Evolutionary conservation across 1,140 invertebrate species (phyloP).

Genomic region (Bombus confusus): DNA sequence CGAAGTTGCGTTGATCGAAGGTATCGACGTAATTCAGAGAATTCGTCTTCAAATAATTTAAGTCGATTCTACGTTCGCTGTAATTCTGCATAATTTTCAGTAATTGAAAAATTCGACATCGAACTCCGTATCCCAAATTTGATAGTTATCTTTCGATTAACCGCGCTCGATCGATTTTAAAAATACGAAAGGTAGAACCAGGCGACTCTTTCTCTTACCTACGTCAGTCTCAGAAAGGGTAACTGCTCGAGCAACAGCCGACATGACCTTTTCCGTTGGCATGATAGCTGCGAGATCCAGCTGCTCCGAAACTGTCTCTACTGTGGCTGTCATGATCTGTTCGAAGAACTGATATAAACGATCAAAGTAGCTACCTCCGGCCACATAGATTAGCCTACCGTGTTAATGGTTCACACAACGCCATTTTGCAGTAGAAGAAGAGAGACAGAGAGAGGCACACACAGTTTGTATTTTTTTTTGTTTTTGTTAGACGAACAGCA

Average conservation of each 20-base stretch:
- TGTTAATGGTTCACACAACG: constrained; percentile 61
- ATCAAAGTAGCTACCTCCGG: constrained; percentile 75
- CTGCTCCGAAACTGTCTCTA: constrained; percentile 95
- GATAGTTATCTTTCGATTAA: background rate
- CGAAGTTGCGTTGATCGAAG: background rate
- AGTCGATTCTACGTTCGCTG: too few species aligned
- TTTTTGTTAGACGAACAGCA: constrained; percentile 54
- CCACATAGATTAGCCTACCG: constrained; percentile 78
- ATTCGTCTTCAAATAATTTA: background rate
- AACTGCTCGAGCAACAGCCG: constrained; percentile 91
- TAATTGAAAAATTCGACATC: background rate
- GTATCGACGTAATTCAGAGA: background rate
- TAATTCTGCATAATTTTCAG: background rate
- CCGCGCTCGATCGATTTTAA: background rate
- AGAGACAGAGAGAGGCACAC: constrained; percentile 58
- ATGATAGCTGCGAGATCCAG: constrained; percentile 91
- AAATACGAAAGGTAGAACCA: background rate
- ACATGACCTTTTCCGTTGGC: constrained; percentile 90
- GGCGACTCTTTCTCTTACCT: constrained; percentile 82
- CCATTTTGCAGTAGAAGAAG: constrained; percentile 65
- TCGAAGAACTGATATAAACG: constrained; percentile 82
- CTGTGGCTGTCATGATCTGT: constrained; percentile 96
- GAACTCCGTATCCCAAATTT: background rate
- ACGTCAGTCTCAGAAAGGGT: constrained; percentile 95
- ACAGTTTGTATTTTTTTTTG: constrained; percentile 41